phyloP scores from a whole-genome alignment of 2,797 vertebrate genomes.

The Gymnothorax reevesii region DNA sequence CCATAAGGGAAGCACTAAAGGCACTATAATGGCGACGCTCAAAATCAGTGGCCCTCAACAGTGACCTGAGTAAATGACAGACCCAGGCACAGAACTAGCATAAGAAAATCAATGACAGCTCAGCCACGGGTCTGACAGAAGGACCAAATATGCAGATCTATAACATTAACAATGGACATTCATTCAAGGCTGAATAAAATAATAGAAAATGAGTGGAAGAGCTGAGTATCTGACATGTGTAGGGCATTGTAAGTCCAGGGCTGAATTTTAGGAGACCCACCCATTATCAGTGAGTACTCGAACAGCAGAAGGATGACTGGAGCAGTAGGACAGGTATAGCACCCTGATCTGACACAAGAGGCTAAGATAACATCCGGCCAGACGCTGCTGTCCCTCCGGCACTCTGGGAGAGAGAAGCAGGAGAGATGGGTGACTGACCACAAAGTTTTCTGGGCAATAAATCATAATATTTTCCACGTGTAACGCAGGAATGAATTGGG shows the following conservation, averaged over 20 bases:
- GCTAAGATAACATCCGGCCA: constrained; percentile 87
- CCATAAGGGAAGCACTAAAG: constrained; percentile 25
- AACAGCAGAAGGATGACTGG: constrained; percentile 92
- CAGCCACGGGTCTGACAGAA: background rate
- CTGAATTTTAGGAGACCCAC: constrained; percentile 64
- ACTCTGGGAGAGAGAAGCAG: constrained; percentile 64
- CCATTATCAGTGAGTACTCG: constrained; percentile 92
- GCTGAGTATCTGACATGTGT: background rate
- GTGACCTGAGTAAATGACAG: background rate
- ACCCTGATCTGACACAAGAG: constrained; percentile 88
- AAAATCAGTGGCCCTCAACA: background rate
- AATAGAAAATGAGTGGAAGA: background rate
- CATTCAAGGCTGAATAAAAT: background rate
- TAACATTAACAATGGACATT: background rate
- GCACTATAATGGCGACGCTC: background rate
- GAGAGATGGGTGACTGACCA: background rate
- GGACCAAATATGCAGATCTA: background rate
- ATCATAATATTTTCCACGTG: background rate
- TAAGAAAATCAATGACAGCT: background rate
- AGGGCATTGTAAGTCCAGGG: background rate
- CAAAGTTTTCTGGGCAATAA: background rate
- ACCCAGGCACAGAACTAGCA: background rate
- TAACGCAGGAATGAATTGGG: background rate
- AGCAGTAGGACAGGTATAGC: constrained; percentile 90
- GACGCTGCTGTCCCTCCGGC: constrained; percentile 88